Conservation (phyloP, 2,888 invertebrate species). For the Pandemis cinnamomeana region DNA sequence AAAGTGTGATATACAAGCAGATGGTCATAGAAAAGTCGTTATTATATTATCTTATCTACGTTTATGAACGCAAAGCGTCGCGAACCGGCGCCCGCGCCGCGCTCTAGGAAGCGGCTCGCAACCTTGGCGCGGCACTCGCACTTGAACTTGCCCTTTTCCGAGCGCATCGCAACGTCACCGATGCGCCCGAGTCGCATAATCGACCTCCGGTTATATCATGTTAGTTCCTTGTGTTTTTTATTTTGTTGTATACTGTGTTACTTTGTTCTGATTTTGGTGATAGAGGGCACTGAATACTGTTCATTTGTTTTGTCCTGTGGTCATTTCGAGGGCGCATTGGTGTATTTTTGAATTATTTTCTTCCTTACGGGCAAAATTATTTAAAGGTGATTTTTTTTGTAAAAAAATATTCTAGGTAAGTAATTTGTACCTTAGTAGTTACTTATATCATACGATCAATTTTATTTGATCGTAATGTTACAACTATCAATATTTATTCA, state of each 20-base stretch:
- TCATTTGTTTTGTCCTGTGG: background rate
- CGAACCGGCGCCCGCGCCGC: constrained; percentile 50
- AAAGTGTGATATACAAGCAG: background rate
- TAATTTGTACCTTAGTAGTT: too few relatives aligned
- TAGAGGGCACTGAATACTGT: background rate
- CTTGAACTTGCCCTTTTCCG: constrained; percentile 75
- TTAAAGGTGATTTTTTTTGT: too few relatives aligned
- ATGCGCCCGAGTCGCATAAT: constrained; percentile 12
- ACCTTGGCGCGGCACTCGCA: constrained; percentile 73
- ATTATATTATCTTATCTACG: constrained; percentile 12
- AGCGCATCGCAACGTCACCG: constrained; percentile 34
- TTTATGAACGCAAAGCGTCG: constrained; percentile 42
- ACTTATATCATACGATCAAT: too few relatives aligned
- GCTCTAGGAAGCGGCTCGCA: constrained; percentile 70
- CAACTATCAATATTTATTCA: background rate
- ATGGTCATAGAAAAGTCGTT: background rate
- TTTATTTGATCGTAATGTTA: background rate
- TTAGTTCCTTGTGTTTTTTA: background rate
- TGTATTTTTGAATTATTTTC: too few relatives aligned
- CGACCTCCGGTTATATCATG: background rate
- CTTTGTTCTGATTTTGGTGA: background rate
- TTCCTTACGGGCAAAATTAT: too few relatives aligned
- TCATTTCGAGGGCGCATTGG: too few relatives aligned
- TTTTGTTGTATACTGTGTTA: too few relatives aligned
- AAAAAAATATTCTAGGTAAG: too few relatives aligned